Base-by-base conservation (phyloP, 2,888 invertebrate genomes). In the Phengaris arion region DNA sequence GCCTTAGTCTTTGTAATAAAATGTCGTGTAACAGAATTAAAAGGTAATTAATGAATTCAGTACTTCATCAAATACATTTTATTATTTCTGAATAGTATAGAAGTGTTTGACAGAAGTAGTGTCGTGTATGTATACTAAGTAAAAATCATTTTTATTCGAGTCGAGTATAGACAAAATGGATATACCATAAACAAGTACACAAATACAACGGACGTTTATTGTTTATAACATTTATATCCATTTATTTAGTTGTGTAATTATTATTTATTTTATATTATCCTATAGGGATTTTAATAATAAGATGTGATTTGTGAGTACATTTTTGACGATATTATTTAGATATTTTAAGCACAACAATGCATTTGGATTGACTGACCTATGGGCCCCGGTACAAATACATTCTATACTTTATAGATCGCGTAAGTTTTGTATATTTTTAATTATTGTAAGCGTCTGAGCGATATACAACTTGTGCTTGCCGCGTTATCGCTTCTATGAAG, bases 401-500 rank as follows among this genome's bases (percentile, higher is more conserved):
- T 89, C 89, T 91, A 88, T 87, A 85, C 89, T 90, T 89, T 89
- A 87, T 88, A 87, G 85, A 82, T 85, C 84, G 81, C 82, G 81
- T 85, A 84, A 86, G 87, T 91, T 87, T 87, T 91, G 91, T 83
- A 89, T 90, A 88, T 89, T 85, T 87, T 84, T 64, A 35, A 35
- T 35, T 15, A 85, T 86, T 83, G 83, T 80, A 81, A 85, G 85
- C 81, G 79, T 84, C 80, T 87, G 86, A 87, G 51, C 51, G 59
- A 74, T 59, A 45, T 74, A 87, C 86, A 85, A 88, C 82, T 6
- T 48, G 80, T 82, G 85, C 87, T 89, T 89, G 90, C 88, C 89
- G 85, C 86, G 82, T 80, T 79, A 82, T 87, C 85, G 89, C 92
- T 92, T 92, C 91, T 89, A 91, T 92, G 92, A 92, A 92, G 92